Evolutionary conservation across 2,113 vertebrate genomes (phyloP), one percentile per base, ranked within the genome.

Genomic region (Oryzias curvinotus): DNA sequence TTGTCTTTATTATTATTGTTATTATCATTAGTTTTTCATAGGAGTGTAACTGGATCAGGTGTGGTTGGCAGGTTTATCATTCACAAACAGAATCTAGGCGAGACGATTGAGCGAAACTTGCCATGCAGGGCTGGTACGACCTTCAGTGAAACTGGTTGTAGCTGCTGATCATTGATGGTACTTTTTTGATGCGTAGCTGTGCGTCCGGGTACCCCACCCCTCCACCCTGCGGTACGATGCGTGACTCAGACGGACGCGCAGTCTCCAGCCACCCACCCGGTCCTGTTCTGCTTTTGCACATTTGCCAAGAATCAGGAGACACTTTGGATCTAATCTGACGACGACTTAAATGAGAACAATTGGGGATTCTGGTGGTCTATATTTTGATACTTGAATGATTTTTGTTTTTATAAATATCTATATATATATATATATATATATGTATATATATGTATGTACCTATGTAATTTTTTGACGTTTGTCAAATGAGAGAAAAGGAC

Each of bases 371-470:
- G 90, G 87, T 83, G 65, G 90, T 95, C 93, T 94, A 92, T 95
- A 94, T 98, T 98, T 97, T 97, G 93, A 97, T 98, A 98, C 95
- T 97, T 98, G 95, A 98, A 96, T 94, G 90, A 94, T 89, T 87
- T 94, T 92, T 93, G 91, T 93, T 94, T 95, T 93, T 91, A 91
- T 94, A 93, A 85, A 87, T 88, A 80, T 87, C 88, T 85, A 53
- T 85, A 25, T 78, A 75, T 94, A 89, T 94, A 87, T 90, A 36
- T 36, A 36, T 84, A 57, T 85, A 14, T 77, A 79, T 94, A 89
- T 94, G 87, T 94, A 86, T 91, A 89, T 92, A 48, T 91, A 81
- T 89, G 56, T 88, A 67, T 81, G 91, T 93, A 93, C 87, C 83
- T 86, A 60, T 86, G 84, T 91, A 91, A 91, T 81, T 88, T 36